Base-by-base conservation (phyloP, 1,140 invertebrate genomes). In the Macrosteles quadrilineatus region DNA sequence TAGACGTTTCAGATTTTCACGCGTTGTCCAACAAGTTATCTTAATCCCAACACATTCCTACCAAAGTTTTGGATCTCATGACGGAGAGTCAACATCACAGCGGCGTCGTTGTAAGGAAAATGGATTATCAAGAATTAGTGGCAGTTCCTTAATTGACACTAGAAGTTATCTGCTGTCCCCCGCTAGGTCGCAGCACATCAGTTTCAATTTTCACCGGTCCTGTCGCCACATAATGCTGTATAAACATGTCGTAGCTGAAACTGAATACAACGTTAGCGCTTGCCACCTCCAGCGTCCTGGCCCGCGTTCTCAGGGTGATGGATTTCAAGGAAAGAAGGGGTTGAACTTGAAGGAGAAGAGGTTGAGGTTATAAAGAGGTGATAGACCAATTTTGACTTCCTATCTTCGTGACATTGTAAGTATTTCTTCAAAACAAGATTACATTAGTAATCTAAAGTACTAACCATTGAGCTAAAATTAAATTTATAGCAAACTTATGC, bases 121-220 rank as follows among this genome's bases (percentile, higher is more conserved):
- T 29, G 55, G 55, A 59, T 59, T 59, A 59, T 59, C 9, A 59
- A 25, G 55, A 59, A 59, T 59, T 59, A 59, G 55, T 27, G 25
- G 14, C 4, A 2, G 55, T 9, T 4, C 27, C 23, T 25, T 59
- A 59, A 59, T 59, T 59, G 55, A 29, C 55, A 59, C 14, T 21
- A 59, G 55, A 25, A 59, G 23, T 59, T 59, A 59, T 59, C 55
- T 21, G 14, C 55, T 25, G 55, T 59, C 55, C 55, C 6, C 55
- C 55, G 55, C 25, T 23, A 59, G 55, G 55, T 59, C 25, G 55
- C 55, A 59, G 55, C 55, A 59, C 55, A 59, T 59, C 55, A 59
- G 55, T 59, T 59, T 59, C 55, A 59, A 59, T 59, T 59, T 59
- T 59, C 55, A 59, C 55, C 47, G 47, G 47, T n/a, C 47, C 47